These are phyloP conservation scores for Corythoichthys haematopterus DNA, from an alignment of 2,113 vertebrate genomes.

Conservation along the genomic window DNA sequence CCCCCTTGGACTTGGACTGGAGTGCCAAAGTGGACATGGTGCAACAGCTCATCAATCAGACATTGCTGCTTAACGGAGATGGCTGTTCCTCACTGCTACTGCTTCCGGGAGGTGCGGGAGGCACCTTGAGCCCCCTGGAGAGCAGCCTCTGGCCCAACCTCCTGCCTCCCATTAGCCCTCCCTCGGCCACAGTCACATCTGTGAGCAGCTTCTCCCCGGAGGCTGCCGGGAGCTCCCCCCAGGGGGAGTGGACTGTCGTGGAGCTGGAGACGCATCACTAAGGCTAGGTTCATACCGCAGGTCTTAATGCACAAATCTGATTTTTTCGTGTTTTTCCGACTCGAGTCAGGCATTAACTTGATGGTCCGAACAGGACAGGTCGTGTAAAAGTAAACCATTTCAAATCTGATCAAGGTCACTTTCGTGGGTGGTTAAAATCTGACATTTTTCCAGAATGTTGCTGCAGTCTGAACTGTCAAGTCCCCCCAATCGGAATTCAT, in stretches of 20 bases:
- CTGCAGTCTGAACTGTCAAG: no score
- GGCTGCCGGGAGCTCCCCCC: slow-evolving; percentile 75
- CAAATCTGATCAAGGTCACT: no score
- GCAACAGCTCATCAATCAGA: slow-evolving; percentile 86
- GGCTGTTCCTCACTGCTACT: slow-evolving; percentile 61
- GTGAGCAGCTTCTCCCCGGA: slow-evolving; percentile 89
- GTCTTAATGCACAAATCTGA: no score
- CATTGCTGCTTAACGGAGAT: slow-evolving; percentile 74
- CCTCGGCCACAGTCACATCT: slow-evolving; percentile 84
- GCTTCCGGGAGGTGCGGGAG: slow-evolving; percentile 63
- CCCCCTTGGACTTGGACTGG: slow-evolving; percentile 70
- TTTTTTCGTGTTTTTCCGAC: no score
- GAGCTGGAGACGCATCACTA: slow-evolving; percentile 89
- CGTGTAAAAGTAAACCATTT: no score
- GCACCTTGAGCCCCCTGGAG: slow-evolving; percentile 79
- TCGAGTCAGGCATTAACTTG: no score
- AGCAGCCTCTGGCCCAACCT: slow-evolving; percentile 83
- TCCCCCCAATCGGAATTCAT: no score
- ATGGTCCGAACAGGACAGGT: no score
- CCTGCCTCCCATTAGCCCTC: slow-evolving; percentile 81
- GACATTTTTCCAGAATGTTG: no score
- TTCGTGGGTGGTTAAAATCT: no score
- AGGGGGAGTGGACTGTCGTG: slow-evolving; percentile 90
- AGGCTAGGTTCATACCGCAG: slow-evolving; percentile 15
- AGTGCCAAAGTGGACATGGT: slow-evolving; percentile 77